Conservation (phyloP, 2,113 vertebrate genomes). For the Eulemur rufifrons region DNA sequence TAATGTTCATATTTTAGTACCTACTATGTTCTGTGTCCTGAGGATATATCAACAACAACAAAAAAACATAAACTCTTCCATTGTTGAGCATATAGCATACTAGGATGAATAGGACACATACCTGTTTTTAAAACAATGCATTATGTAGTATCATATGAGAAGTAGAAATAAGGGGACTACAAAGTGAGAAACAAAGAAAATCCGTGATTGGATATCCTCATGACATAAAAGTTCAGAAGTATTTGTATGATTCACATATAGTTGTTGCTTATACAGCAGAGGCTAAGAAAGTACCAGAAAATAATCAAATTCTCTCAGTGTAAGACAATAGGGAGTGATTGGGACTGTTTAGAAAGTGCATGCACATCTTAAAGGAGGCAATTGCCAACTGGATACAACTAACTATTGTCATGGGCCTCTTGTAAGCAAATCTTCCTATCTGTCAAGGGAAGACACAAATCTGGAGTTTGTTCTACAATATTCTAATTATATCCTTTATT, state of each 20-base stretch:
- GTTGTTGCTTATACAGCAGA: not conserved
- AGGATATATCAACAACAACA: not conserved
- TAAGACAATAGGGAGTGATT: not conserved
- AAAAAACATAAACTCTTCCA: not conserved
- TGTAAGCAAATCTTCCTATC: not conserved
- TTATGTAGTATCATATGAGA: not conserved
- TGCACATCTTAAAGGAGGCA: not conserved
- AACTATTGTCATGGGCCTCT: not conserved
- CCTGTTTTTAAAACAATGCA: not conserved
- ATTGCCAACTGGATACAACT: not conserved
- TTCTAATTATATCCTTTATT: not conserved
- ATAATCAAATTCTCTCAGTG: not conserved
- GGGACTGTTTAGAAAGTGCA: not conserved
- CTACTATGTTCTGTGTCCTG: not conserved
- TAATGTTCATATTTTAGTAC: not conserved
- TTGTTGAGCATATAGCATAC: not conserved
- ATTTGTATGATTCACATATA: not conserved
- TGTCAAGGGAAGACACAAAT: not conserved
- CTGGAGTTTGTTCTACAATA: not conserved
- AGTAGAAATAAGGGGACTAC: not conserved
- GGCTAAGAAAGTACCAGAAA: not conserved
- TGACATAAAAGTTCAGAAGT: not conserved
- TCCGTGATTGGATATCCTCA: not conserved
- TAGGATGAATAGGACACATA: not conserved
- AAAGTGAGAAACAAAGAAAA: not conserved